phyloP scores from a whole-genome alignment of 2,797 vertebrate genomes.

The Artibeus jamaicensis region DNA sequence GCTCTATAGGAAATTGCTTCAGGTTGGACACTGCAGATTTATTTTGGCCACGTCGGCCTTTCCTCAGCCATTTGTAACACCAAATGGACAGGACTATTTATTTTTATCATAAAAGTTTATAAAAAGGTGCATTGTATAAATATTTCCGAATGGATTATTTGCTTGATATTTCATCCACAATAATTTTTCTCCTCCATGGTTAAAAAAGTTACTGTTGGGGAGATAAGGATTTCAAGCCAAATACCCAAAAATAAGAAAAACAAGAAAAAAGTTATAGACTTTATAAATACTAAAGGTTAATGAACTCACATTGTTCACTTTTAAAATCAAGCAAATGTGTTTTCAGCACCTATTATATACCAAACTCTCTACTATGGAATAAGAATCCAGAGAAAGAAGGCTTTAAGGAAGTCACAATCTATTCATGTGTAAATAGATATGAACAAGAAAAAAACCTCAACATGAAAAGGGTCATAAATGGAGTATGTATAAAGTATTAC shows the following conservation, averaged over 20 bases:
- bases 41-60: neutral
- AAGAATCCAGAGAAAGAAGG: neutral
- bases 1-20: neutral
- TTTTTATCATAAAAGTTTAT: neutral
- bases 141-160: constrained; percentile 10
- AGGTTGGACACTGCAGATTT: neutral
- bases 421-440: neutral
- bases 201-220: neutral
- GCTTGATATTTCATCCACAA: neutral
- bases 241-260: neutral
- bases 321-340: neutral
- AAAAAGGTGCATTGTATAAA: neutral
- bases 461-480: neutral
- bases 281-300: neutral
- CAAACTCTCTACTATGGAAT: neutral
- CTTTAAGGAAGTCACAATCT: neutral
- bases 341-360: neutral
- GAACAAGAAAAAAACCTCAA: neutral
- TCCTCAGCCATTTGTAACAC: neutral
- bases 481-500: neutral
- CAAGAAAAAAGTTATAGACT: neutral
- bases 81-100: neutral
- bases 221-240: neutral
- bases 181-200: neutral
- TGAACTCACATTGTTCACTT: neutral